Evolutionary conservation across 2,113 vertebrate genomes (phyloP).

Genomic region (Peromyscus californicus): DNA sequence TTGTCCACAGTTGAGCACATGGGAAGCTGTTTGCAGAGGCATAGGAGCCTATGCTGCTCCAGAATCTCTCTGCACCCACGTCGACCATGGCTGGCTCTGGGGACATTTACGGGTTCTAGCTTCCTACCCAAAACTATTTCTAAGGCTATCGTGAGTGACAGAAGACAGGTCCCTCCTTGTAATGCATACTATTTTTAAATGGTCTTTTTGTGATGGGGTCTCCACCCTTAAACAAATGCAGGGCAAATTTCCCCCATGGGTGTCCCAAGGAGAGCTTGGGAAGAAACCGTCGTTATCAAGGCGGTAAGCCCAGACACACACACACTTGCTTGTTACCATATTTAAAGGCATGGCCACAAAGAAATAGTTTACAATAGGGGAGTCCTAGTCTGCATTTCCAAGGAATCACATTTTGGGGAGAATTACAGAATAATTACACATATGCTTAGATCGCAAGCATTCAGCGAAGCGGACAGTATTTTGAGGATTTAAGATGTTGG

Average conservation of each 20-base stretch:
- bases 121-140: conserved; percentile 84
- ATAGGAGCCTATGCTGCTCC: conserved; percentile 74
- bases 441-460: conserved; percentile 95
- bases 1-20: conserved; percentile 72
- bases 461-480: conserved; percentile 96
- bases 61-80: conserved; percentile 69
- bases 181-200: conserved; percentile 87
- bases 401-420: conserved; percentile 94
- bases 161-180: conserved; percentile 79
- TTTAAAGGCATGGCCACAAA: conserved; percentile 91
- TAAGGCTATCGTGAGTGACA: conserved; percentile 82
- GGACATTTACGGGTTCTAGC: conserved; percentile 84
- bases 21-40: conserved; percentile 71
- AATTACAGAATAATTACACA: conserved; percentile 98
- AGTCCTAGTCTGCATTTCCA: conserved; percentile 91
- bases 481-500: conserved; percentile 97
- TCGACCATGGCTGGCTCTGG: conserved; percentile 78
- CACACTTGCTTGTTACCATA: conserved; percentile 89
- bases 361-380: conserved; percentile 93
- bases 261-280: conserved; percentile 58
- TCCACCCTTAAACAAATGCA: conserved; percentile 87
- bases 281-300: conserved; percentile 89
- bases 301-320: conserved; percentile 88
- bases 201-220: conserved; percentile 87
- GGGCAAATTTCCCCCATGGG: conserved; percentile 65